Conservation (phyloP, 2,888 invertebrate species). For the Oligia strigilis region DNA sequence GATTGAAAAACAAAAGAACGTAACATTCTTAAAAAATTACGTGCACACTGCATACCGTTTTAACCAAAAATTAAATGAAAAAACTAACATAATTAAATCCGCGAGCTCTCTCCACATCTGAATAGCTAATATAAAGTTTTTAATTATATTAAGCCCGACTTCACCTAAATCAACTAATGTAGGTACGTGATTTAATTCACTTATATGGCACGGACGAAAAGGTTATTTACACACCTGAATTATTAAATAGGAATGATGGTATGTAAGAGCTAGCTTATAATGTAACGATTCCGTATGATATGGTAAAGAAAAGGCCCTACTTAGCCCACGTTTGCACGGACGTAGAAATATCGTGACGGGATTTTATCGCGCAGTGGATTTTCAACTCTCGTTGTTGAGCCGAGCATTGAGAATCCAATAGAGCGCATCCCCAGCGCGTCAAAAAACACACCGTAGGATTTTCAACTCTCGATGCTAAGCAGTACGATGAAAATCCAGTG, state of each 20-base stretch:
- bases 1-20: not conserved
- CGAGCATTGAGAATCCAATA: not conserved
- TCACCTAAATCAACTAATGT: slow-evolving; percentile 25
- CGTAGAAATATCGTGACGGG: too few species aligned
- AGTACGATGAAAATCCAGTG: not conserved
- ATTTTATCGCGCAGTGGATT: not conserved
- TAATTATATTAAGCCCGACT: slow-evolving; percentile 28
- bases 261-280: not conserved
- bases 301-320: not conserved
- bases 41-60: not conserved
- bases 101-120: slow-evolving; percentile 3
- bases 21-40: not conserved
- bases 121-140: slow-evolving; percentile 40
- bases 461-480: not conserved
- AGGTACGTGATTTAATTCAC: slow-evolving; percentile 35
- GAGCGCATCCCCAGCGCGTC: not conserved
- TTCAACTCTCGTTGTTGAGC: not conserved
- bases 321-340: not conserved
- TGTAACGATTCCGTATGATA: not conserved
- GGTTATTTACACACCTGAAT: slow-evolving; percentile 24
- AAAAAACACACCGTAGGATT: not conserved
- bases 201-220: slow-evolving; percentile 1
- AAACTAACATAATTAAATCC: slow-evolving; percentile 2
- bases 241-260: slow-evolving; percentile 23
- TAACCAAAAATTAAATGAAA: not conserved